phyloP scores from a whole-genome alignment of 2,113 vertebrate species.

The Percina caprodes region DNA sequence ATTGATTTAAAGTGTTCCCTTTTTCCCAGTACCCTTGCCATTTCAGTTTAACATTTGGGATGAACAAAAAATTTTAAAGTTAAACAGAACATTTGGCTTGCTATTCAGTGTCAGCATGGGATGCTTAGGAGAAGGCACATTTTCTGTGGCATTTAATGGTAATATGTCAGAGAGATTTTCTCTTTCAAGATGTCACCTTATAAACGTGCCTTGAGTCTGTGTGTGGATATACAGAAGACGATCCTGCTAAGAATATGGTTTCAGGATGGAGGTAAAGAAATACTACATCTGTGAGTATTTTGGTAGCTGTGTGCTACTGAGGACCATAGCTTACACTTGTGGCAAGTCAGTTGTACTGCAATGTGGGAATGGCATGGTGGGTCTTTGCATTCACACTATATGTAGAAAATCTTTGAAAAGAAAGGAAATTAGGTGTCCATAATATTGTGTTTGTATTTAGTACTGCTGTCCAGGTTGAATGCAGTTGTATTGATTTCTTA shows the following conservation, averaged over 20 bases:
- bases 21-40: background rate
- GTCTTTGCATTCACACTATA: background rate
- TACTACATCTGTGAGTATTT: background rate
- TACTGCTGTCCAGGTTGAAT: background rate
- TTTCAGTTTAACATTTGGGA: conserved; percentile 12
- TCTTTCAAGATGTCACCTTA: conserved; percentile 44
- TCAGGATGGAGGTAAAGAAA: background rate
- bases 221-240: conserved; percentile 25
- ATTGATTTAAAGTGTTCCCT: background rate
- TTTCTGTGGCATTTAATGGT: conserved; percentile 49
- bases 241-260: background rate
- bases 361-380: background rate
- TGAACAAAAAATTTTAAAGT: conserved; percentile 21
- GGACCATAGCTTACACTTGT: background rate
- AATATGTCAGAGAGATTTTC: conserved; percentile 47
- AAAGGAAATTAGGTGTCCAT: background rate
- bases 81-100: conserved; percentile 40
- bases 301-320: background rate
- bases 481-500: conserved; percentile 11
- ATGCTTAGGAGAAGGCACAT: background rate
- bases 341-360: background rate
- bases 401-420: background rate
- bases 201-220: conserved; percentile 31
- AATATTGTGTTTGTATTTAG: background rate
- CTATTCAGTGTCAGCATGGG: conserved; percentile 10